phyloP scores from a whole-genome alignment of 2,888 invertebrate species.

The Cephus spinipes region DNA sequence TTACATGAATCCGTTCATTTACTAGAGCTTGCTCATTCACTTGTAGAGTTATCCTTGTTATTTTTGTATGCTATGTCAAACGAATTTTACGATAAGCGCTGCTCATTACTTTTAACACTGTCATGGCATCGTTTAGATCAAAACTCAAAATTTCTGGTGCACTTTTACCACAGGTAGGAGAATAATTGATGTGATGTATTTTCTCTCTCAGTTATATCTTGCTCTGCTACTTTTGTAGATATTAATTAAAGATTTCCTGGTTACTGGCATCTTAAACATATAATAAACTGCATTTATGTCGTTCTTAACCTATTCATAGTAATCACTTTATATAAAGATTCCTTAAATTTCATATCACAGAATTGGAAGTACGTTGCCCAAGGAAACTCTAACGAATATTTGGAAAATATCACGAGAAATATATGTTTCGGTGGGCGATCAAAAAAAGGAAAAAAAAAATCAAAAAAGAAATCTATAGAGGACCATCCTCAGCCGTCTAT shows the following conservation, averaged over 20 bases:
- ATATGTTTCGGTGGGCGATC: not conserved
- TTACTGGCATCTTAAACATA: not conserved
- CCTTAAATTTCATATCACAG: not conserved
- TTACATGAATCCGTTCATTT: too few species aligned
- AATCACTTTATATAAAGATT: not conserved
- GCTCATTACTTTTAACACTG: slow-evolving; percentile 4
- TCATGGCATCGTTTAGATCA: slow-evolving; percentile 38
- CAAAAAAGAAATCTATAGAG: not conserved
- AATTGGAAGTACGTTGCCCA: not conserved
- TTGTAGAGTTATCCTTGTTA: too few species aligned
- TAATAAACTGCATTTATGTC: not conserved
- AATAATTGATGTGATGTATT: not conserved
- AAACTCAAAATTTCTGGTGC: slow-evolving; percentile 41
- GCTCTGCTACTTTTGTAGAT: not conserved
- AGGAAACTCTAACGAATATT: not conserved
- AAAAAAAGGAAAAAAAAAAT: not conserved
- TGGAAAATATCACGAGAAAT: not conserved
- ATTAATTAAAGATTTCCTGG: not conserved
- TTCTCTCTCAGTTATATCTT: not conserved
- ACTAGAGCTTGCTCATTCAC: too few species aligned
- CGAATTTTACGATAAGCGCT: not conserved
- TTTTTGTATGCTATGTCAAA: not conserved
- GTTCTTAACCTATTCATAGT: not conserved
- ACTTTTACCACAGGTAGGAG: not conserved
- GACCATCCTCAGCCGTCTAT: slow-evolving; percentile 7